Percentiles rank a stretch among this genome's conserved stretches.
Conservation (phyloP, 1,140 invertebrate genomes). For the Sinella curviseta region DNA sequence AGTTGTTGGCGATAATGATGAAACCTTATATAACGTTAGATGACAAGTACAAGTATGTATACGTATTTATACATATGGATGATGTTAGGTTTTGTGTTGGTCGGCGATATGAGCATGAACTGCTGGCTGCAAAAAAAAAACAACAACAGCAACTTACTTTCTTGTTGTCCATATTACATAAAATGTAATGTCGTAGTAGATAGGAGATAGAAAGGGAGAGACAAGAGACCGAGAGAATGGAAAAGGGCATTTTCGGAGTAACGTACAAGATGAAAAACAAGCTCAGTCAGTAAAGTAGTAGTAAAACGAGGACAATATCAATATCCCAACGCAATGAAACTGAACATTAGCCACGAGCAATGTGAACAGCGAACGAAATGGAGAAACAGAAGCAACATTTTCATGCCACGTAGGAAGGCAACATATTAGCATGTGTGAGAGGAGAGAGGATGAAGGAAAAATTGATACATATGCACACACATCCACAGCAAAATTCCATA, state of each 20-base stretch:
- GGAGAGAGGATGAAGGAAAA: background rate
- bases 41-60: background rate
- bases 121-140: background rate
- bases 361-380: background rate
- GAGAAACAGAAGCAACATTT: background rate
- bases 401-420: background rate
- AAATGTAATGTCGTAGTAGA: background rate
- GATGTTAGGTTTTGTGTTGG: too few relatives aligned
- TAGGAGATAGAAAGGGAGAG: background rate
- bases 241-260: too few relatives aligned
- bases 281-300: background rate
- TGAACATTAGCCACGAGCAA: conserved; percentile 16
- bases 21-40: background rate
- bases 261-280: background rate
- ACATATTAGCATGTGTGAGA: background rate
- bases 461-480: background rate
- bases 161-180: background rate
- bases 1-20: background rate
- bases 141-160: background rate
- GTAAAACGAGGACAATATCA: conserved; percentile 20
- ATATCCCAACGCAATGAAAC: conserved; percentile 13
- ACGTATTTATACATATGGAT: too few relatives aligned
- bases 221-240: too few relatives aligned
- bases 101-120: too few relatives aligned
- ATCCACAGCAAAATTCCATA: conserved; percentile 2